These are phyloP conservation scores for Xyrichtys novacula DNA, from an alignment of 2,797 vertebrate species.

Conservation along the genomic window DNA sequence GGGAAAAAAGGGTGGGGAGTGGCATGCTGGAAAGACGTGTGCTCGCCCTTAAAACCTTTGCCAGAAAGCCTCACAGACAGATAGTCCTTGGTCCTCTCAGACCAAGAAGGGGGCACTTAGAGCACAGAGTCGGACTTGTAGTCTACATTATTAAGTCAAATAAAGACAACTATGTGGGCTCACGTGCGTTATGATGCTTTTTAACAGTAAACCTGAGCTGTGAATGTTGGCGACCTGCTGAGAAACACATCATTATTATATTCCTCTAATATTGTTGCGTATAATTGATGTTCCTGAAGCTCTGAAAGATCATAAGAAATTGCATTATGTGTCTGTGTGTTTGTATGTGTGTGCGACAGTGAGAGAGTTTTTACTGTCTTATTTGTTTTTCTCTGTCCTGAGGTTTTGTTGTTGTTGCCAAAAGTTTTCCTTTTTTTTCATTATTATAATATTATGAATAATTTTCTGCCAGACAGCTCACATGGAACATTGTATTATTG, in stretches of 20 bases:
- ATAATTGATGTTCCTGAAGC: not conserved
- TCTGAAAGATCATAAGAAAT: not conserved
- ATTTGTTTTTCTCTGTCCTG: constrained; percentile 6
- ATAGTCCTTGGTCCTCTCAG: too few species aligned
- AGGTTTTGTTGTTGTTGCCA: not conserved
- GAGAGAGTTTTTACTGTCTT: not conserved
- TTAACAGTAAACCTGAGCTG: not conserved
- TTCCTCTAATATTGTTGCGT: not conserved
- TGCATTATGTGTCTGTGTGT: not conserved
- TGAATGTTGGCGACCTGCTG: not conserved
- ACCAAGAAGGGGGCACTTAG: too few species aligned
- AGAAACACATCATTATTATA: not conserved
- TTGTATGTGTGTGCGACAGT: not conserved
- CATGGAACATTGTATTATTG: constrained; percentile 3
- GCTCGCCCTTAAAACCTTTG: too few species aligned
- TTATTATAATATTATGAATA: constrained; percentile 22
- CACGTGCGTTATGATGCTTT: not conserved
- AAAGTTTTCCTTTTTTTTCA: not conserved
- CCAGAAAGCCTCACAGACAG: too few species aligned
- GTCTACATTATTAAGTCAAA: not conserved
- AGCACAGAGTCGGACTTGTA: too few species aligned
- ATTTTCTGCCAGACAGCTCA: not conserved
- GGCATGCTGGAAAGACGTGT: too few species aligned
- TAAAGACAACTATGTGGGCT: not conserved
- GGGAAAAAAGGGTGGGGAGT: too few species aligned